A percentile compares a stretch with the other conserved stretches of the same genome.
These are phyloP conservation scores for Pantherophis guttatus DNA, from an alignment of 2,113 vertebrate genomes.

Conservation along the genomic window DNA sequence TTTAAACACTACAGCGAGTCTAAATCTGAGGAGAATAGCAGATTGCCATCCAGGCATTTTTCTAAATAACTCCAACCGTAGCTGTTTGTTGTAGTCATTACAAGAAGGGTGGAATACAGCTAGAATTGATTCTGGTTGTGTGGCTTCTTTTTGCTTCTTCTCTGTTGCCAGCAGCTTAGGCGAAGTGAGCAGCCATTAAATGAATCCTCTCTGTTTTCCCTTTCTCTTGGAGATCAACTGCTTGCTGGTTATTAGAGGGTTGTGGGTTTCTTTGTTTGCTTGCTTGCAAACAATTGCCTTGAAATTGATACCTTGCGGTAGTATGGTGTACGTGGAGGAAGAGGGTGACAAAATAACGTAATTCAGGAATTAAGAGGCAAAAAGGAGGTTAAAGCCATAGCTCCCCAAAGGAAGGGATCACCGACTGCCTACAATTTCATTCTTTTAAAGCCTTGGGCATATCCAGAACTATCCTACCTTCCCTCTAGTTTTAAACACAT, in stretches of 20 bases:
- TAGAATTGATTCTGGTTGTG: neutral
- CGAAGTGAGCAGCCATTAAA: neutral
- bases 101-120: neutral
- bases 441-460: neutral
- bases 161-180: neutral
- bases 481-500: neutral
- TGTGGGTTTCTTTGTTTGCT: no score
- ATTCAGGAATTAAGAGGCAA: neutral
- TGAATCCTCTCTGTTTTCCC: neutral
- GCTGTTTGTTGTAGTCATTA: neutral
- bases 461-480: neutral
- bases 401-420: neutral
- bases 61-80: neutral
- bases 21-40: neutral
- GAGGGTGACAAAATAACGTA: neutral
- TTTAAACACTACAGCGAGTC: neutral
- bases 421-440: neutral
- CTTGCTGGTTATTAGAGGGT: neutral
- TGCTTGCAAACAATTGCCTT: neutral
- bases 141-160: neutral
- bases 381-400: neutral
- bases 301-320: neutral
- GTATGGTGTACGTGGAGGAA: neutral
- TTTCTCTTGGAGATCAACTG: neutral
- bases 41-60: neutral